Base-by-base conservation (phyloP, 2,888 invertebrate species). In the Merodon equestris region DNA sequence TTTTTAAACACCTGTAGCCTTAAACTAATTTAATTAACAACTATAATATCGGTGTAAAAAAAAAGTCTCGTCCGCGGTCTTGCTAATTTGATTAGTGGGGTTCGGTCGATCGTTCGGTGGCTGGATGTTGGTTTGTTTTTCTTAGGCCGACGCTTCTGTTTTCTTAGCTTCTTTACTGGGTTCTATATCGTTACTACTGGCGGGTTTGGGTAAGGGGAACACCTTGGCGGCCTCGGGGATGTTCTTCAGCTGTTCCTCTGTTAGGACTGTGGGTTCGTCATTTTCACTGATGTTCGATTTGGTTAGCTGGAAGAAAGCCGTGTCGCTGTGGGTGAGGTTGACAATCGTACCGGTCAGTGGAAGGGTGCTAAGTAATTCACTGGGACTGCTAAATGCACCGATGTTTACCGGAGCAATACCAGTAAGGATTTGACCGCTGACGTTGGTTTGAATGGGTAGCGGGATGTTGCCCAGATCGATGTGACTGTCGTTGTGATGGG, bases 381-480 rank as follows among this genome's bases (percentile, higher is more conserved):
- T 82, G 0, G 88, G 83, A 82, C 86, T 87, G 81, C 88, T 85
- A 36, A 89, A 87, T 4, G 88, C 87, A 5, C 90, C 90, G 70
- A 90, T 87, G 75, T 90, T 89, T 0, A 89, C 84, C 0, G 90
- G 90, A 1, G 90, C 89, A 57, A 91, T 87, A 5, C 91, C 91
- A 0, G 91, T 91, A 1, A 91, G 85, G 1, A 90, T 87, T 75
- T 91, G 90, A 0, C 91, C 91, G 58, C 89, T 90, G 19, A 91
- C 86, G 81, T 91, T 91, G 1, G 91, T 90, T 83, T 91, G 90
- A 13, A 91, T 88, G 44, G 91, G 91, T 36, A 91, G 73, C 9
- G 91, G 91, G 27, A 91, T 90, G 64, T 90, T 89, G 53, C 90
- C 90, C 53, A 91, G 84, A 84, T 91, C 89, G 36, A 91, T 89